Evolutionary conservation across 2,888 invertebrate genomes (phyloP).

Genomic region (Aplocera efformata): DNA sequence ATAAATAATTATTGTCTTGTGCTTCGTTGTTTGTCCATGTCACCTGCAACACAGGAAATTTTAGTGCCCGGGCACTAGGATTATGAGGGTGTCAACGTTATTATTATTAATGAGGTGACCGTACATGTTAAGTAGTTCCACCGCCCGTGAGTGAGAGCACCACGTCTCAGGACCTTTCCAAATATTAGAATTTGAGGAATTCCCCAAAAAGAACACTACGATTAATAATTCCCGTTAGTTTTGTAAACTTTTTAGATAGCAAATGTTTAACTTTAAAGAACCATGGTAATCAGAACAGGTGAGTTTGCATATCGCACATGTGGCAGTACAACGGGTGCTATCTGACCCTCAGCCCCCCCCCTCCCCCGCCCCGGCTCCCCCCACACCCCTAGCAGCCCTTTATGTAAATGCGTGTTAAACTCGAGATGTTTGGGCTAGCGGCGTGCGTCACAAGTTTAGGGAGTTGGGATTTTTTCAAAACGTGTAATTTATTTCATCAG

Average conservation of each 20-base stretch:
- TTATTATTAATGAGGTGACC: too few relatives aligned
- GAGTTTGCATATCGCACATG: slow-evolving; percentile 14
- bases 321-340: slow-evolving; percentile 10
- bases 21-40: too few relatives aligned
- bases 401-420: slow-evolving; percentile 36
- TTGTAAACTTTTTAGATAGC: slow-evolving; percentile 6
- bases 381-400: slow-evolving; percentile 21
- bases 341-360: not conserved
- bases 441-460: slow-evolving; percentile 7
- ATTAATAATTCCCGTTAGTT: too few relatives aligned
- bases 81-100: too few relatives aligned
- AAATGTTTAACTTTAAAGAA: slow-evolving; percentile 11
- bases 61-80: too few relatives aligned
- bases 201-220: too few relatives aligned
- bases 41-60: too few relatives aligned
- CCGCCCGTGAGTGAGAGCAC: too few relatives aligned
- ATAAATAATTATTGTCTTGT: too few relatives aligned
- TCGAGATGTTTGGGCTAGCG: slow-evolving; percentile 20
- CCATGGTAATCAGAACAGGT: slow-evolving; percentile 10
- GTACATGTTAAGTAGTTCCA: too few relatives aligned
- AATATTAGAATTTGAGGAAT: too few relatives aligned
- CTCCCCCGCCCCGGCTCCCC: not conserved
- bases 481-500: not conserved
- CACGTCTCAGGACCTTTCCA: too few relatives aligned
- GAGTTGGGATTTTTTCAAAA: slow-evolving; percentile 5